phyloP scores from a whole-genome alignment of 2,797 vertebrate genomes.

The Borostomias antarcticus region DNA sequence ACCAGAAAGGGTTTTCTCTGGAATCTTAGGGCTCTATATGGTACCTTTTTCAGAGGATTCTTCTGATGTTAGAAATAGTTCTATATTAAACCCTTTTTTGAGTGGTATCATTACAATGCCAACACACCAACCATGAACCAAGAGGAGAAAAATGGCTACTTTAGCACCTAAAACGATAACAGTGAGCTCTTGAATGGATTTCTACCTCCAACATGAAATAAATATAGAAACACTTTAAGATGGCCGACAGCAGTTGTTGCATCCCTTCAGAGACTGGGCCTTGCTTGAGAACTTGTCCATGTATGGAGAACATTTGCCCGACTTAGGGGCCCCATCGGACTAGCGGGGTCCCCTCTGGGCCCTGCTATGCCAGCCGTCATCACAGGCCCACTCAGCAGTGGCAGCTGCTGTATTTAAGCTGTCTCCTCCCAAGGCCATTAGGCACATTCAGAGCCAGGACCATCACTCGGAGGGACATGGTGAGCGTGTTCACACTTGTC shows the following conservation, averaged over 20 bases:
- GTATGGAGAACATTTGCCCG: conserved; percentile 48
- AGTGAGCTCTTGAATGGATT: background rate
- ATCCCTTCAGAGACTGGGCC: conserved; percentile 46
- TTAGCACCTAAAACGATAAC: background rate
- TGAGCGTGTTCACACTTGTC: conserved; percentile 29
- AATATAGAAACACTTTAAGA: conserved; percentile 51
- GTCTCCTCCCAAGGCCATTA: conserved; percentile 8
- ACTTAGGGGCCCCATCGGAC: conserved; percentile 40
- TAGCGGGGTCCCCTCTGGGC: conserved; percentile 30
- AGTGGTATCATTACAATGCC: too few species aligned
- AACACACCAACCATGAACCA: background rate
- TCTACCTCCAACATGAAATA: conserved; percentile 11
- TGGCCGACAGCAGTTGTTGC: conserved; percentile 47
- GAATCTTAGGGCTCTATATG: too few species aligned
- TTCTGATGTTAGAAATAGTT: too few species aligned
- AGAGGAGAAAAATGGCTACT: background rate
- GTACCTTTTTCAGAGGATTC: too few species aligned
- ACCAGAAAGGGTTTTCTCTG: too few species aligned
- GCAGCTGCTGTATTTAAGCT: conserved; percentile 66
- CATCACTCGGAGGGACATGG: conserved; percentile 42
- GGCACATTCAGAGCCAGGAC: conserved; percentile 20
- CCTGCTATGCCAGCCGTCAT: conserved; percentile 22
- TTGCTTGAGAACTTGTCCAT: conserved; percentile 52
- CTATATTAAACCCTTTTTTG: too few species aligned
- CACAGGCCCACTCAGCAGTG: conserved; percentile 13